Evolutionary conservation across 1,140 invertebrate genomes (phyloP).

Genomic region (Sinella curviseta): DNA sequence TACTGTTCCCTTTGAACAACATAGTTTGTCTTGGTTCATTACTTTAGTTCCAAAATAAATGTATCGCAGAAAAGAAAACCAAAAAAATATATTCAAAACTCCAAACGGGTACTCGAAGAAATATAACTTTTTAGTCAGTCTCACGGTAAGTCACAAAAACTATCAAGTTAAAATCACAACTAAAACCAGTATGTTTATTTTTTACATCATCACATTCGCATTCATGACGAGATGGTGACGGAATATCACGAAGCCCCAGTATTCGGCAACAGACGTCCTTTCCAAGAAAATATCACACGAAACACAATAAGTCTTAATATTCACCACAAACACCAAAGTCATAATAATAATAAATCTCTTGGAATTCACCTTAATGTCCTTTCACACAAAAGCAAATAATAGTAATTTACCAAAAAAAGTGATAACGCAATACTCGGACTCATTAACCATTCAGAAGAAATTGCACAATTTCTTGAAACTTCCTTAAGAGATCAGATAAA

Average conservation of each 20-base stretch:
- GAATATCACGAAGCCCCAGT: constrained; percentile 13
- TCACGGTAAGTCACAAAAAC: not conserved
- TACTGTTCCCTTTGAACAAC: constrained; percentile 79
- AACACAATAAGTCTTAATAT: not conserved
- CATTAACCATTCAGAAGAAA: not conserved
- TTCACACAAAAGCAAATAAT: not conserved
- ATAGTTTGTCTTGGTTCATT: constrained; percentile 54
- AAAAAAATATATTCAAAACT: not conserved
- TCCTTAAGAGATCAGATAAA: not conserved
- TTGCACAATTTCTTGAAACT: not conserved
- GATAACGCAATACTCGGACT: not conserved
- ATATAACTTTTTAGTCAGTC: not conserved
- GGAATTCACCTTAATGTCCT: not conserved
- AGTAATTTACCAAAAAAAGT: not conserved
- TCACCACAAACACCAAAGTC: not conserved
- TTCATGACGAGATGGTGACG: too few species aligned
- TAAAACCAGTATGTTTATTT: too few species aligned
- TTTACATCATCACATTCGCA: too few species aligned
- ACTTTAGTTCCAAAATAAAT: not conserved
- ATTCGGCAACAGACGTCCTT: too few species aligned
- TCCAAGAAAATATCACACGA: too few species aligned
- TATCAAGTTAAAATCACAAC: not conserved
- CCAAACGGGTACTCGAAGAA: not conserved
- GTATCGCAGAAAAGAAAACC: not conserved
- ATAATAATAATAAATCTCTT: too few species aligned